Evolutionary conservation across 2,797 vertebrate species (phyloP).

Genomic region (Rousettus madagascariensis): DNA sequence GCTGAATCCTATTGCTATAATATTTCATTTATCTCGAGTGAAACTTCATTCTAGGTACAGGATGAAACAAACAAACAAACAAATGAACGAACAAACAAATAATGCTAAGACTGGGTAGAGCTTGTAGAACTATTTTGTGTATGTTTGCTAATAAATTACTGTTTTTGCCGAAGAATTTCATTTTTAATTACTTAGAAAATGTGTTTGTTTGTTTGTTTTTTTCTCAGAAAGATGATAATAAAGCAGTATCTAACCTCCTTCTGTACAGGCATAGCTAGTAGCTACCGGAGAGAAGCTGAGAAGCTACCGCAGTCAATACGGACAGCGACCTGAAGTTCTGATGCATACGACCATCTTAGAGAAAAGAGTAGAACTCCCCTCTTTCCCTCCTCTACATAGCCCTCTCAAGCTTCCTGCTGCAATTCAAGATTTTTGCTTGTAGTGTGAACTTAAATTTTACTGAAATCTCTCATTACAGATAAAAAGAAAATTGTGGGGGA

Average conservation of each 20-base stretch:
- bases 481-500: background rate
- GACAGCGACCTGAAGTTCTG: background rate
- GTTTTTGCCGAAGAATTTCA: background rate
- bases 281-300: background rate
- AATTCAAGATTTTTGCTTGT: background rate
- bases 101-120: background rate
- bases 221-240: background rate
- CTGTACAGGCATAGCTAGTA: background rate
- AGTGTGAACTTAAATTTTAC: background rate
- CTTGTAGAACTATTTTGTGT: background rate
- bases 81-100: background rate
- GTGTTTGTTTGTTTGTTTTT: background rate
- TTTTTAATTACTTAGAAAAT: background rate
- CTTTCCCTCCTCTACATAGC: background rate
- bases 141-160: background rate
- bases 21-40: background rate
- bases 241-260: background rate
- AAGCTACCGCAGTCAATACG: background rate
- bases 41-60: background rate
- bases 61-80: background rate
- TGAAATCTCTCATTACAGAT: background rate
- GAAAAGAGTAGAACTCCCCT: background rate
- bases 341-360: background rate
- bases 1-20: background rate
- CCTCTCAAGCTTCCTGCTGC: background rate